Conservation (phyloP, 2,888 invertebrate species). For the Idaea biselata region DNA sequence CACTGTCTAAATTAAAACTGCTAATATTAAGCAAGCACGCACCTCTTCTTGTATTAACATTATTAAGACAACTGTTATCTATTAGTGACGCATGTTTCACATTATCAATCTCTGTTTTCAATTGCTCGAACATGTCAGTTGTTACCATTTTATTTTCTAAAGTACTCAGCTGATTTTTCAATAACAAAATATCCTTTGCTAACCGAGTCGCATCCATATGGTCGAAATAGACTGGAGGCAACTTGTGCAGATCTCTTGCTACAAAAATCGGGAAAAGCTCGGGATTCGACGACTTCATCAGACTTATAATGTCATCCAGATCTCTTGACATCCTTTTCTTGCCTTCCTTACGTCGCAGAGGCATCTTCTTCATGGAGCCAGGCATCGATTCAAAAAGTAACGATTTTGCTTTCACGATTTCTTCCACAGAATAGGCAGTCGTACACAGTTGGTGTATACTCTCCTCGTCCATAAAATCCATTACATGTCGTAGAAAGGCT, state of each 20-base stretch:
- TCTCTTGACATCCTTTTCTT: slow-evolving; percentile 13
- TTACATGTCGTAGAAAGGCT: slow-evolving; percentile 2
- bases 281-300: slow-evolving; percentile 9
- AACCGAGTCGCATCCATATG: slow-evolving; percentile 10
- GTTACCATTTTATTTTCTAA: slow-evolving; percentile 16
- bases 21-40: slow-evolving; percentile 17
- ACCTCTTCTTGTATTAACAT: slow-evolving; percentile 15
- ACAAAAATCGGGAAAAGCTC: slow-evolving; percentile 16
- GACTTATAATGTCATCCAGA: slow-evolving; percentile 12
- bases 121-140: slow-evolving; percentile 12
- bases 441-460: slow-evolving; percentile 13
- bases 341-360: slow-evolving; percentile 10
- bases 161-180: slow-evolving; percentile 10
- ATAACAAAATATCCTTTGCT: slow-evolving; percentile 9
- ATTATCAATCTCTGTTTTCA: slow-evolving; percentile 15
- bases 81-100: slow-evolving; percentile 17
- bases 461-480: slow-evolving; percentile 13
- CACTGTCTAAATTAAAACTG: slow-evolving; percentile 15
- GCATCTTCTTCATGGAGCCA: slow-evolving; percentile 12
- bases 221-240: slow-evolving; percentile 12
- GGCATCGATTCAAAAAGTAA: slow-evolving; percentile 16
- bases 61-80: background rate
- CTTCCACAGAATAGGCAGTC: slow-evolving; percentile 10
- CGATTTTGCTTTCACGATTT: slow-evolving; percentile 14
- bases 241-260: slow-evolving; percentile 12